These are phyloP conservation scores for Grantiella picta DNA, from an alignment of 2,113 vertebrate species.

Conservation along the genomic window DNA sequence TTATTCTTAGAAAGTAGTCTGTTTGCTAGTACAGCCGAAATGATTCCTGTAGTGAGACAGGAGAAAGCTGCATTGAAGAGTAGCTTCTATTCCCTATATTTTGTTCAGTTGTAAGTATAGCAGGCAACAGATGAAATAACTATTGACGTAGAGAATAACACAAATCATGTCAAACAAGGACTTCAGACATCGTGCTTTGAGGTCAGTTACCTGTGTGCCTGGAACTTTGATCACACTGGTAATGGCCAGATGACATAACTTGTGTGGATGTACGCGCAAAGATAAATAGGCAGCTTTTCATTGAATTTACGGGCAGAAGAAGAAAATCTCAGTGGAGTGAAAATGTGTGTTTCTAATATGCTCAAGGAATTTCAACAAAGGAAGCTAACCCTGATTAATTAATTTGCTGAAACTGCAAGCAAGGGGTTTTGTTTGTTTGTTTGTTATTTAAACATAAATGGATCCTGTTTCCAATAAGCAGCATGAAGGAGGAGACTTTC, in stretches of 20 bases:
- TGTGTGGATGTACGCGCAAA: background rate
- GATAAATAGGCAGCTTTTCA: background rate
- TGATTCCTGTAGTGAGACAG: background rate
- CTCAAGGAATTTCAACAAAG: background rate
- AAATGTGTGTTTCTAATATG: background rate
- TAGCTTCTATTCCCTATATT: background rate
- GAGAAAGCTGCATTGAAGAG: background rate
- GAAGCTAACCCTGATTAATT: background rate
- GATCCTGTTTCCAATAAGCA: background rate
- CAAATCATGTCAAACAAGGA: background rate
- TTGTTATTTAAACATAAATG: background rate
- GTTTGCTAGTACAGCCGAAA: background rate
- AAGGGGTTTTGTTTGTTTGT: background rate
- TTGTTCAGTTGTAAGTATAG: background rate
- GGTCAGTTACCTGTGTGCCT: conserved; percentile 28
- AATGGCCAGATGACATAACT: background rate
- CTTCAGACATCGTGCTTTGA: background rate
- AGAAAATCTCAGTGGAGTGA: background rate
- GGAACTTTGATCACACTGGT: conserved; percentile 5
- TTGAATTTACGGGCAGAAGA: background rate
- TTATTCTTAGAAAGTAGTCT: background rate
- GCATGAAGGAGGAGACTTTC: background rate
- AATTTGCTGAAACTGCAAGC: background rate
- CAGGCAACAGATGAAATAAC: background rate
- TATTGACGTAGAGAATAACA: conserved; percentile 4